A percentile compares a stretch with the other conserved stretches of the same genome.
Evolutionary conservation across 2,797 vertebrate genomes (phyloP).

Genomic region (Scarus forsteni): DNA sequence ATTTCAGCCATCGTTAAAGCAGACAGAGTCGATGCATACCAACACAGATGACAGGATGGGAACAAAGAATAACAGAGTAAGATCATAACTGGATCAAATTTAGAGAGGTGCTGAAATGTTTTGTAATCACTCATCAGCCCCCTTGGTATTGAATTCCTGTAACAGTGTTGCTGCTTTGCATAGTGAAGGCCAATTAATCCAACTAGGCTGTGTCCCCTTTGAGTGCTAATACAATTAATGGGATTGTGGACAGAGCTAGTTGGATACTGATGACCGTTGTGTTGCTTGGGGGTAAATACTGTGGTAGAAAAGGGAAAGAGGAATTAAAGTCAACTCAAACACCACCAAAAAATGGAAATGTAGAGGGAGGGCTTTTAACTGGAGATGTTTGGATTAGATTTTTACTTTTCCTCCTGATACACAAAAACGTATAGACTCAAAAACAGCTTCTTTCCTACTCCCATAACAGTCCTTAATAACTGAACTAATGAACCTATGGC

Average conservation of each 20-base stretch:
- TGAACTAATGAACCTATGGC: too few species aligned
- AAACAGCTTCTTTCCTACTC: too few species aligned
- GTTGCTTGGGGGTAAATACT: slow-evolving; percentile 45
- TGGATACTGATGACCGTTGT: slow-evolving; percentile 58
- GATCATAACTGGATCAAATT: slow-evolving; percentile 70
- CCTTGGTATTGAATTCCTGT: slow-evolving; percentile 79
- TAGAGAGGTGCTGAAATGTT: slow-evolving; percentile 74
- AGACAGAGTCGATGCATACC: slow-evolving; percentile 34
- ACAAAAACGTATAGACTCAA: too few species aligned
- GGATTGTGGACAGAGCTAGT: slow-evolving; percentile 76
- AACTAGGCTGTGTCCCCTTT: slow-evolving; percentile 72
- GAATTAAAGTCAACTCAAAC: slow-evolving; percentile 50
- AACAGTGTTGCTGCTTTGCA: slow-evolving; percentile 81
- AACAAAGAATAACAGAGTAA: slow-evolving; percentile 30
- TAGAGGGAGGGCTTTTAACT: neutral
- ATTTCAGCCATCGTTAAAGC: slow-evolving; percentile 30
- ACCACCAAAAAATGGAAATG: slow-evolving; percentile 37
- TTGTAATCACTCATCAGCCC: slow-evolving; percentile 82
- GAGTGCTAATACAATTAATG: slow-evolving; percentile 84
- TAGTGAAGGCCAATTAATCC: slow-evolving; percentile 84
- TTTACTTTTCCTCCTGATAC: too few species aligned
- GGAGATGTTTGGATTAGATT: too few species aligned
- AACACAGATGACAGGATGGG: slow-evolving; percentile 33
- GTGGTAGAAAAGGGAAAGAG: slow-evolving; percentile 39
- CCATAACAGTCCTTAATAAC: too few species aligned